Evolutionary conservation across 1,140 invertebrate genomes (phyloP).

Genomic region (Homarus americanus): DNA sequence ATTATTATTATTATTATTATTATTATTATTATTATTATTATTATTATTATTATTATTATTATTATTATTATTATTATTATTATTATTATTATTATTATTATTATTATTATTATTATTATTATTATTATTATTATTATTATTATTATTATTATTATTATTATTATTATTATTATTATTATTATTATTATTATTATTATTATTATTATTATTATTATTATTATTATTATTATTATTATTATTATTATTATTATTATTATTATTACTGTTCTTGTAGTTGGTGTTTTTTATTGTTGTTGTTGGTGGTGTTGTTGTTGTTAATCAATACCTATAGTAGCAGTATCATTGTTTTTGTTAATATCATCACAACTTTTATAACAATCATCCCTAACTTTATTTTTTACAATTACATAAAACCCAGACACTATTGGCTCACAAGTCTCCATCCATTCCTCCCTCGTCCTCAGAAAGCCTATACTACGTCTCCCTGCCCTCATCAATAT

Average conservation of each 20-base stretch:
- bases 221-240: slow-evolving; percentile 13
- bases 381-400: too few species aligned
- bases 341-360: too few species aligned
- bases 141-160: slow-evolving; percentile 19
- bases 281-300: too few species aligned
- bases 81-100: slow-evolving; percentile 20
- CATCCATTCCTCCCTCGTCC: too few species aligned
- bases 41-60: slow-evolving; percentile 13
- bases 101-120: slow-evolving; percentile 20
- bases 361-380: too few species aligned
- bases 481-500: too few species aligned
- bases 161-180: slow-evolving; percentile 8
- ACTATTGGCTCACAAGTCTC: too few species aligned
- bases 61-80: slow-evolving; percentile 24
- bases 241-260: too few species aligned
- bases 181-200: background rate
- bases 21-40: slow-evolving; percentile 25
- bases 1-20: slow-evolving; percentile 25
- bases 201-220: slow-evolving; percentile 5
- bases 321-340: background rate
- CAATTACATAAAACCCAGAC: too few species aligned
- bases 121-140: slow-evolving; percentile 24
- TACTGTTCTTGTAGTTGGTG: too few species aligned
- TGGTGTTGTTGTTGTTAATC: too few species aligned
- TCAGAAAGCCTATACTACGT: too few species aligned